Conservation (phyloP, 2,797 vertebrate species). For the Pseudotriccus pelzelni region DNA sequence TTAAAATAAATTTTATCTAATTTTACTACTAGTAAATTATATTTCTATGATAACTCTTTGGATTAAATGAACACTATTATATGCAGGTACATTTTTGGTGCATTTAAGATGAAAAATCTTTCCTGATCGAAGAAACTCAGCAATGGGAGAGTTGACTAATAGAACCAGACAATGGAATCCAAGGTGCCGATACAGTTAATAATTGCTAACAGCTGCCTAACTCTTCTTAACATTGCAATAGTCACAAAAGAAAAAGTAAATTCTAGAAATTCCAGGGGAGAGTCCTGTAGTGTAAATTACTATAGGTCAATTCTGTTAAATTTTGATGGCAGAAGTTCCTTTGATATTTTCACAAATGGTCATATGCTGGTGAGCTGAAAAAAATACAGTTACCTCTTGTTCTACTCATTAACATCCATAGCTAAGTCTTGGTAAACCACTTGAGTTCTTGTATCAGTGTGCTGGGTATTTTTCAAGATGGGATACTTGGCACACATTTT, state of each 20-base stretch:
- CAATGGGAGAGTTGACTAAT: neutral
- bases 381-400: neutral
- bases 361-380: neutral
- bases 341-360: neutral
- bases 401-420: neutral
- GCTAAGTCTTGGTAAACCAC: neutral
- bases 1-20: neutral
- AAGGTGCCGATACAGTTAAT: neutral
- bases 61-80: neutral
- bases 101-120: neutral
- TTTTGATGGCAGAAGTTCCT: neutral
- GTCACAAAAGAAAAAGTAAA: neutral
- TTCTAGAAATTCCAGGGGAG: neutral
- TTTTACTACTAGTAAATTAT: neutral
- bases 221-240: neutral
- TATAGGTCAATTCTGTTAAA: neutral
- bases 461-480: neutral
- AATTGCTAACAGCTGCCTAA: neutral
- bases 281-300: neutral
- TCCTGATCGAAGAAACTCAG: neutral
- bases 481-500: neutral
- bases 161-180: neutral
- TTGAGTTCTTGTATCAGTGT: neutral
- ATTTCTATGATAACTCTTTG: neutral
- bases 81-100: neutral